Evolutionary conservation across 2,888 invertebrate genomes (phyloP).

Genomic region (Melanostoma mellinum): DNA sequence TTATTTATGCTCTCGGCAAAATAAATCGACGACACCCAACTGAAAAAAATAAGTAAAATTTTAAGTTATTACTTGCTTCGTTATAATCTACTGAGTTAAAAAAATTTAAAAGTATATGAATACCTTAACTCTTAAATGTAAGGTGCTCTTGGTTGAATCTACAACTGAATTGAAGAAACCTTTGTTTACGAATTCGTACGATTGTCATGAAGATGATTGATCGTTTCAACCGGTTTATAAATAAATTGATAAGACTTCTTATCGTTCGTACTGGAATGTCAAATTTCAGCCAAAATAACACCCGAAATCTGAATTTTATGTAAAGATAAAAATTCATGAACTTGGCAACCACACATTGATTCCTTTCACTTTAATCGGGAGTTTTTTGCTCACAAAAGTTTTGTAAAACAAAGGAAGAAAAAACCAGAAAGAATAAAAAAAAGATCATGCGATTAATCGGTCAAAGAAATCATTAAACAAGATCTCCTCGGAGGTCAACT

Average conservation of each 20-base stretch:
- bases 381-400: not conserved
- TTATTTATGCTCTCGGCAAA: conserved; percentile 58
- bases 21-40: conserved; percentile 64
- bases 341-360: conserved; percentile 20
- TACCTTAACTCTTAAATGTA: too few relatives aligned
- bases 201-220: too few relatives aligned
- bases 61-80: not conserved
- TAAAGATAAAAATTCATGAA: not conserved
- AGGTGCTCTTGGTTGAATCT: too few relatives aligned
- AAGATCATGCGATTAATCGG: conserved; percentile 31
- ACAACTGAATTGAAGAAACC: too few relatives aligned
- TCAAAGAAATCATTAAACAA: conserved; percentile 25
- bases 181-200: too few relatives aligned
- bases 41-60: conserved; percentile 35
- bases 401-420: not conserved
- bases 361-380: conserved; percentile 22
- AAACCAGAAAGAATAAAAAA: conserved; percentile 21
- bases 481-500: conserved; percentile 42
- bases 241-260: conserved; percentile 30
- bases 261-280: not conserved
- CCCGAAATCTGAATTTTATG: not conserved
- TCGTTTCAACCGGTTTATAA: too few relatives aligned
- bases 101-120: not conserved
- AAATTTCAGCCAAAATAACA: not conserved
- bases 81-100: not conserved